These are phyloP conservation scores for Seriola quinqueradiata DNA, from an alignment of 2,113 vertebrate species.

Conservation along the genomic window DNA sequence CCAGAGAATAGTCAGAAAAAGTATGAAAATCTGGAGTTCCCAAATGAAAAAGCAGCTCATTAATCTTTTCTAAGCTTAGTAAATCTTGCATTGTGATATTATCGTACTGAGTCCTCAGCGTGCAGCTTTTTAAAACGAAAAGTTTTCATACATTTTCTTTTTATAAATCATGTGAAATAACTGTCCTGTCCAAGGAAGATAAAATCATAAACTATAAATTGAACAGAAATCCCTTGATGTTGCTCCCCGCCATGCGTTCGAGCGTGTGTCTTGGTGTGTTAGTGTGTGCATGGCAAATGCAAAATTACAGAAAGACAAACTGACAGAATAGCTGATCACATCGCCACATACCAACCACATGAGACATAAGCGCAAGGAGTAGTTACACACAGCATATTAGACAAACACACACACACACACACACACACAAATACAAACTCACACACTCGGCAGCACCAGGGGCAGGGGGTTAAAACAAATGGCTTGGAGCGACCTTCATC, in stretches of 20 bases:
- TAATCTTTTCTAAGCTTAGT: conserved; percentile 20
- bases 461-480: conserved; percentile 64
- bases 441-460: conserved; percentile 34
- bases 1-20: conserved; percentile 10
- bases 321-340: conserved; percentile 24
- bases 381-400: conserved; percentile 6
- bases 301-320: background rate
- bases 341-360: conserved; percentile 15
- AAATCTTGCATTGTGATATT: conserved; percentile 11
- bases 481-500: conserved; percentile 62
- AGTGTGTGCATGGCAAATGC: background rate
- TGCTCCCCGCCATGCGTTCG: background rate
- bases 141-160: conserved; percentile 7
- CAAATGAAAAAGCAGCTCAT: conserved; percentile 23
- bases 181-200: background rate
- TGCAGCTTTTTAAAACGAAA: conserved; percentile 17
- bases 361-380: background rate
- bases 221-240: conserved; percentile 25
- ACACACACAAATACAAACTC: conserved; percentile 20
- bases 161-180: conserved; percentile 40
- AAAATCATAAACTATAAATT: conserved; percentile 16
- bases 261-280: conserved; percentile 8
- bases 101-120: background rate
- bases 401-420: conserved; percentile 12
- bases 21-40: background rate